Evolutionary conservation across 2,113 vertebrate genomes (phyloP).

Genomic region (Malurus melanocephalus): DNA sequence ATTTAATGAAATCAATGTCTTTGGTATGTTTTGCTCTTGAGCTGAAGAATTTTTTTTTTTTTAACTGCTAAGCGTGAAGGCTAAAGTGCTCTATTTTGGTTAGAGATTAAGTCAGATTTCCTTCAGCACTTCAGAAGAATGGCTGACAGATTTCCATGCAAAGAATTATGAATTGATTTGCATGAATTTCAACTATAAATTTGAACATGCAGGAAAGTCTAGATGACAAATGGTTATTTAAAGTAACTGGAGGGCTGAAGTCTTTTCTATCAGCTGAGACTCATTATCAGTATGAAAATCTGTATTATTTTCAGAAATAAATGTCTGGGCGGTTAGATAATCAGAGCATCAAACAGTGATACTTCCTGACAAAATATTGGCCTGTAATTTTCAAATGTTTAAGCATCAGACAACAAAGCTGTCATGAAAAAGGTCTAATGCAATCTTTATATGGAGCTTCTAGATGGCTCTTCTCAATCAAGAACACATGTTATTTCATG

Average conservation of each 20-base stretch:
- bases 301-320: conserved; percentile 33
- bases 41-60: neutral
- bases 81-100: neutral
- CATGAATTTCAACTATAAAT: conserved; percentile 32
- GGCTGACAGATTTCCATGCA: neutral
- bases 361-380: conserved; percentile 27
- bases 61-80: neutral
- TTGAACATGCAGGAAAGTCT: neutral
- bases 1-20: neutral
- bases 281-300: neutral
- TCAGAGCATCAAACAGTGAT: neutral
- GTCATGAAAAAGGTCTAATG: conserved; percentile 6
- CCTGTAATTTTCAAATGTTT: conserved; percentile 15
- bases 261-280: neutral
- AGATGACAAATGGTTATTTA: conserved; percentile 17
- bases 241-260: neutral
- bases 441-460: conserved; percentile 1
- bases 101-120: neutral
- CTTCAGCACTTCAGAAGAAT: neutral
- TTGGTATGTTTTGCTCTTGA: neutral
- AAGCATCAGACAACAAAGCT: conserved; percentile 18
- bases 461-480: neutral
- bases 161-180: conserved; percentile 8
- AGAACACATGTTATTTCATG: neutral
- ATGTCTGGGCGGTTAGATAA: conserved; percentile 1